Evolutionary conservation across 2,113 vertebrate species (phyloP).

Genomic region (Trinectes maculatus): DNA sequence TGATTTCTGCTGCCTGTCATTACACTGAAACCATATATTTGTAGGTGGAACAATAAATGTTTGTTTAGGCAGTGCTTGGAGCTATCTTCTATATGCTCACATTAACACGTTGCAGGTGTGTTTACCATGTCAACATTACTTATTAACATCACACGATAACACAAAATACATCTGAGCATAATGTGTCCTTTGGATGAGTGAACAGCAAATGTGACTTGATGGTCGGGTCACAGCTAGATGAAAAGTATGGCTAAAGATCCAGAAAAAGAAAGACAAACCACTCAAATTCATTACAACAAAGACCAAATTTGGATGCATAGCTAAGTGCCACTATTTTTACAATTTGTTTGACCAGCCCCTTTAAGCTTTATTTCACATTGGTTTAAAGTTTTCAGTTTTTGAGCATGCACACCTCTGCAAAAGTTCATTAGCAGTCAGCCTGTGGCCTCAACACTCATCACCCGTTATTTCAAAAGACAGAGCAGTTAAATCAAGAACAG

Average conservation of each 20-base stretch:
- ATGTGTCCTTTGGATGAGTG: too few species aligned
- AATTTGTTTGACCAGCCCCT: conserved; percentile 24
- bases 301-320: not conserved
- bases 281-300: not conserved
- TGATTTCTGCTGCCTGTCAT: too few species aligned
- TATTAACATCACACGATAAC: too few species aligned
- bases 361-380: conserved; percentile 31
- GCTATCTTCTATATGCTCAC: too few species aligned
- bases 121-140: too few species aligned
- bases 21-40: too few species aligned
- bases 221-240: too few species aligned
- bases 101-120: too few species aligned
- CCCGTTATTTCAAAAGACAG: conserved; percentile 32
- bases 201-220: too few species aligned
- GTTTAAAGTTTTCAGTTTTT: conserved; percentile 31
- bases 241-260: not conserved
- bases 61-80: too few species aligned
- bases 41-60: too few species aligned
- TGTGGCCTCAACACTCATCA: conserved; percentile 1
- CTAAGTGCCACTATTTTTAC: not conserved
- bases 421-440: conserved; percentile 28
- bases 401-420: conserved; percentile 4
- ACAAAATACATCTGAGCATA: too few species aligned
- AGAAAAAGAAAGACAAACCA: not conserved
- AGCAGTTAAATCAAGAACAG: conserved; percentile 10